A percentile compares a stretch with the other conserved stretches of the same genome.
Evolutionary conservation across 1,140 invertebrate species (phyloP).

Genomic region (Pseudobourletiella spinata): DNA sequence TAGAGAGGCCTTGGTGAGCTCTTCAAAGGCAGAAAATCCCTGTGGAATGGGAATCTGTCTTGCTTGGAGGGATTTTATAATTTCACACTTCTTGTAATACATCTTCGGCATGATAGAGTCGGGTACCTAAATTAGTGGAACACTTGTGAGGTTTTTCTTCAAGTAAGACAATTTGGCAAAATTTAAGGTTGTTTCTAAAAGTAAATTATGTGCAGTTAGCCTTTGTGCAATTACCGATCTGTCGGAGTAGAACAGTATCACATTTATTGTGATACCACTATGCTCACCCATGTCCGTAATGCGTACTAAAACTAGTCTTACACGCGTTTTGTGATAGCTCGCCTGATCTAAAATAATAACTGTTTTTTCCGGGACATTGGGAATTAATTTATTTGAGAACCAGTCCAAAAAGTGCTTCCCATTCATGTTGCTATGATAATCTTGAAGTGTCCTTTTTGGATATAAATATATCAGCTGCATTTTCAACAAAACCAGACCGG

Average conservation of each 20-base stretch:
- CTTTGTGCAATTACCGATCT: background rate
- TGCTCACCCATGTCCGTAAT: too few relatives aligned
- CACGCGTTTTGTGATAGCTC: background rate
- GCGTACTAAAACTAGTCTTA: background rate
- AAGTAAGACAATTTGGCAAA: background rate
- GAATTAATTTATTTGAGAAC: conserved; percentile 1
- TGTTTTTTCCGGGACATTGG: background rate
- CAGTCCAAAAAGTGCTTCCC: conserved; percentile 5
- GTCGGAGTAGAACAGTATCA: background rate
- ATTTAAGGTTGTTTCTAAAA: too few relatives aligned
- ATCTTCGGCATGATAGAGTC: conserved; percentile 1
- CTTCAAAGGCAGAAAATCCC: background rate
- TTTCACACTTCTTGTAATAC: background rate
- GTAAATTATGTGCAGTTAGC: background rate
- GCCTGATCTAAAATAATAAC: conserved; percentile 15
- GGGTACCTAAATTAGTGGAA: too few relatives aligned
- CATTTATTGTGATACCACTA: background rate
- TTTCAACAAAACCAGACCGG: background rate
- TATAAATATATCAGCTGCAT: conserved; percentile 11
- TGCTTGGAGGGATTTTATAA: background rate
- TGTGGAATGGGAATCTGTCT: background rate
- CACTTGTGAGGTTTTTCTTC: background rate
- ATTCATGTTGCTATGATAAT: conserved; percentile 21
- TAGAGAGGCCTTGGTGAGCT: background rate
- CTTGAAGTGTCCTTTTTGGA: conserved; percentile 10